Evolutionary conservation across 2,797 vertebrate genomes (phyloP), one percentile per base, ranked within the genome.

Genomic region (Lagodon rhomboides): DNA sequence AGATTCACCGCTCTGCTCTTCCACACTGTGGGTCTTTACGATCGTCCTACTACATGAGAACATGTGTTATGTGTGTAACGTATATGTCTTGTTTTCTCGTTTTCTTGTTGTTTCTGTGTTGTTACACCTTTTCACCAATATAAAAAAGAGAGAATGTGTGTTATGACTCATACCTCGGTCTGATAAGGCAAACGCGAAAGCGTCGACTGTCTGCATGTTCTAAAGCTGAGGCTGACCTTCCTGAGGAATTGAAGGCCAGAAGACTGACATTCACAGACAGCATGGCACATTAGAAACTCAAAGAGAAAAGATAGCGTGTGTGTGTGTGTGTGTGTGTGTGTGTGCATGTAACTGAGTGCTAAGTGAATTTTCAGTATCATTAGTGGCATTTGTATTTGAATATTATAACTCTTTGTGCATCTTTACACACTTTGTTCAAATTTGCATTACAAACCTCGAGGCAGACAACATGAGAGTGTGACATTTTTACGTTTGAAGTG

Each of bases 201-300:
- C 74, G 73, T 81, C 65, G 50, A 54, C 23, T 77, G 54, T 49
- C 30, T 74, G 68, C 18, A 58, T 50, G n/a, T 59, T 80, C 17
- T n/a, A 49, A 59, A 88, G 46, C 22, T 59, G 73, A 73, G 0
- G 0, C 23, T 68, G 82, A 82, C 88, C 85, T 91, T 85, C 81
- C 68, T 51, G 65, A 50, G 63, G 77, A 84, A 87, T 79, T 63
- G 59, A 70, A 87, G 59, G 73, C 38, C 38, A 27, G 18, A 55
- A 34, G 49, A 59, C 4, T 44, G 68, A 70, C 80, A 84, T 86
- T 86, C 75, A 59, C 82, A 88, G 89, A 88, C 79, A 67, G 63
- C 25, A 38, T 1, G 49, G 79, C 76, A 60, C 66, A 55, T n/a
- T 0, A 55, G 15, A 80, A 71, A 55, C 72, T 9, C 64, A 6